Evolutionary conservation across 2,113 vertebrate species (phyloP).

Genomic region (Protobothrops mucrosquamatus): DNA sequence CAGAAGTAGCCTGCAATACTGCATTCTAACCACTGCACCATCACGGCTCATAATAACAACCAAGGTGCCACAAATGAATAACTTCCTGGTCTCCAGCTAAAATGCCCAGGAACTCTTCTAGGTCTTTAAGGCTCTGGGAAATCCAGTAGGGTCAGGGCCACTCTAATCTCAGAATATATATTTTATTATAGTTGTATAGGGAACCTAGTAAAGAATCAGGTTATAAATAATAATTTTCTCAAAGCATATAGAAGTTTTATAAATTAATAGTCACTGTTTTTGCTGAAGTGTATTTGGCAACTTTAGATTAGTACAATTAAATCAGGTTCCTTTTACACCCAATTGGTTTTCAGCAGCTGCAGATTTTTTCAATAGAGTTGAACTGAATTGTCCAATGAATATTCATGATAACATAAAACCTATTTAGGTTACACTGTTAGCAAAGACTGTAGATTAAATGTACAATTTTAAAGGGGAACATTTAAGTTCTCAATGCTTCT

Average conservation of each 20-base stretch:
- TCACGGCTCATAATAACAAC: too few relatives aligned
- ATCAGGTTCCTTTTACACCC: slow-evolving; percentile 10
- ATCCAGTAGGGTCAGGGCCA: background rate
- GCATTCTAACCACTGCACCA: too few relatives aligned
- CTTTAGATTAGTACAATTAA: slow-evolving; percentile 1
- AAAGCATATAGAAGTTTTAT: background rate
- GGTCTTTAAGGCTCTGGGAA: background rate
- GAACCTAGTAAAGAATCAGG: background rate
- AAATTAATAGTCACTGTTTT: slow-evolving; percentile 3
- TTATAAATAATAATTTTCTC: background rate
- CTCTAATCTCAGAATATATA: background rate
- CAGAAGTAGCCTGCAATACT: too few relatives aligned
- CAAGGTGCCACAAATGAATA: too few relatives aligned
- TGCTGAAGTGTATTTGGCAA: background rate
- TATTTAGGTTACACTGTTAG: background rate
- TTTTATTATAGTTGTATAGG: background rate
- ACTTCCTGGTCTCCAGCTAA: too few relatives aligned
- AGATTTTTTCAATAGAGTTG: slow-evolving; percentile 26
- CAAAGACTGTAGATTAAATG: background rate
- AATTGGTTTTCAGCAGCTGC: slow-evolving; percentile 22
- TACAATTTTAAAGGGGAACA: background rate
- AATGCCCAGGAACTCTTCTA: too few relatives aligned
- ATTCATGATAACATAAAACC: slow-evolving; percentile 24
- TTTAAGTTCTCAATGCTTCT: background rate
- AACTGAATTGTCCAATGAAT: slow-evolving; percentile 23